Conservation (phyloP, 2,888 invertebrate genomes). For the Gymnosoma rotundatum region DNA sequence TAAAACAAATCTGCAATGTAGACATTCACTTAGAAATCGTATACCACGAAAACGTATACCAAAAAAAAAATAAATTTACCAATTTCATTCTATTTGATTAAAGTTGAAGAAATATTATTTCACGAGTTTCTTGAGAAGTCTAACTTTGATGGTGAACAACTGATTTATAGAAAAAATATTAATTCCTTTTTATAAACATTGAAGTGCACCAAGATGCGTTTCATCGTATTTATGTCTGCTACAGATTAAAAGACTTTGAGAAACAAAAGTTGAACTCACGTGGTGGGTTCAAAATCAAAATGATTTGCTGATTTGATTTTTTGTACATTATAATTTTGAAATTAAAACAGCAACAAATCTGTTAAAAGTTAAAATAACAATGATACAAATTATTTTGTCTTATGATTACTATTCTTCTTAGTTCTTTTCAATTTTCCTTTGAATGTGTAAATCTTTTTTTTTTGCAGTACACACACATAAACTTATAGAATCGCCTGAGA, state of each 20-base stretch:
- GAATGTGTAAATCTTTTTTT: conserved; percentile 16
- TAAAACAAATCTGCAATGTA: conserved; percentile 48
- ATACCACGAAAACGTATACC: neutral
- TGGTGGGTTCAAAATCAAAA: conserved; percentile 67
- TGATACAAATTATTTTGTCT: conserved; percentile 36
- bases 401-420: conserved; percentile 32
- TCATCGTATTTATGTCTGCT: neutral
- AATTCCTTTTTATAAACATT: conserved; percentile 64
- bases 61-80: conserved; percentile 31
- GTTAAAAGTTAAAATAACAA: conserved; percentile 33
- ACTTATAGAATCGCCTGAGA: conserved; percentile 64
- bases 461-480: conserved; percentile 24
- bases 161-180: conserved; percentile 20
- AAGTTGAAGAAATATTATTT: neutral
- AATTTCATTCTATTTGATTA: conserved; percentile 45
- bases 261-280: conserved; percentile 60
- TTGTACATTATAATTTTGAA: conserved; percentile 53
- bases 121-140: conserved; percentile 28
- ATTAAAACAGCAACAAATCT: conserved; percentile 35
- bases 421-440: conserved; percentile 25
- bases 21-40: neutral
- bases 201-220: conserved; percentile 3
- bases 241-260: conserved; percentile 19
- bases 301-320: conserved; percentile 33
- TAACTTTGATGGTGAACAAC: conserved; percentile 30